Base-by-base conservation (phyloP, 2,113 vertebrate genomes). In the Crotalus horridus region DNA sequence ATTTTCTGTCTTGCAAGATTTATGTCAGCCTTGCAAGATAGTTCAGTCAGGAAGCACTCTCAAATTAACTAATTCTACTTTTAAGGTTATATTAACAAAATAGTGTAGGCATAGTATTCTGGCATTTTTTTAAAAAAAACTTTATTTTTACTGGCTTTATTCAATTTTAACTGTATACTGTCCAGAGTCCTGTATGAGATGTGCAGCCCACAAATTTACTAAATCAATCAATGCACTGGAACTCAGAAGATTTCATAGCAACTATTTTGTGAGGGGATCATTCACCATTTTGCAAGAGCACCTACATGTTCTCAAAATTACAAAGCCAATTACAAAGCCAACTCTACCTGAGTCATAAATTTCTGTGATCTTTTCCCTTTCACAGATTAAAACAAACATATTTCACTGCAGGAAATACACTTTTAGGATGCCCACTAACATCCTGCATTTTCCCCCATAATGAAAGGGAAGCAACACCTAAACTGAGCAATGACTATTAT, bases 401-500 rank as follows among this genome's bases (percentile, higher is more conserved):
- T 23, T 56, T 17, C 3, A 61, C 55, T n/a, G 46, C 51, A 74
- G 94, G n/a, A 54, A 26, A 48, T 5, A 43, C 0, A 3, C 0
- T 51, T 88, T 2, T 7, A 74, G 64, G 64, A 33, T 74, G 12
- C 2, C 29, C 15, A 69, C 12, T 33, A 69, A n/a, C 29, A 33
- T 21, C n/a, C 51, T 21, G 85, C 81, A 43, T 24, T 33, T 17
- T 6, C 4, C 7, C 59, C 59, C 69, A 3, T 6, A 48, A n/a
- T 6, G 29, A 13, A 64, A 53, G 51, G 3, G 87, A 74, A 91
- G 3, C 29, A 90, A 56, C 11, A 7, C 55, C n/a, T 39, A 54
- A 69, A 0, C 88, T 91, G 1, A 89, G 8, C 1, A 0, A 0
- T 0, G 0, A 0, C 86, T 3, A 88, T 48, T 46, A 64, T 33